phyloP scores from a whole-genome alignment of 2,888 invertebrate genomes.

The Drosophila yooni region DNA sequence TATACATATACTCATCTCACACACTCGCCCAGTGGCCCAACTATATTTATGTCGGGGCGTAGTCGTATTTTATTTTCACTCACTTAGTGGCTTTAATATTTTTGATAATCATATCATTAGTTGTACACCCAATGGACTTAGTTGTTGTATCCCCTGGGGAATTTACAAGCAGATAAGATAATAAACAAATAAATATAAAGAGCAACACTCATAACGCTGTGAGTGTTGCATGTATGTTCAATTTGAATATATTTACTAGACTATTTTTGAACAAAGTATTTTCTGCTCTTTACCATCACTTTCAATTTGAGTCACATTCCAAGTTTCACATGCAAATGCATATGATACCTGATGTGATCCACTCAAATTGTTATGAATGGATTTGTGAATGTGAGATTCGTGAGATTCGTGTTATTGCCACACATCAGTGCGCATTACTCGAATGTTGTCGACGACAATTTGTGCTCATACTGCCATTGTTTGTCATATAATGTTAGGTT shows the following conservation, averaged over 20 bases:
- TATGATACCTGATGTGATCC: constrained; percentile 16
- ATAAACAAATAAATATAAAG: constrained; percentile 27
- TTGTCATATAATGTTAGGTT: constrained; percentile 37
- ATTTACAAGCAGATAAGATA: constrained; percentile 57
- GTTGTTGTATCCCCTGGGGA: constrained; percentile 40
- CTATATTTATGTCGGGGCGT: constrained; percentile 24
- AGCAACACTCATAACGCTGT: constrained; percentile 3
- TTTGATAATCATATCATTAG: constrained; percentile 79
- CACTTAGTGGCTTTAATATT: constrained; percentile 58
- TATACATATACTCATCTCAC: neutral
- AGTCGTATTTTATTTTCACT: constrained; percentile 65
- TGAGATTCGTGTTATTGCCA: constrained; percentile 32
- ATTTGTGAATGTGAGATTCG: constrained; percentile 35
- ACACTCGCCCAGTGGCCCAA: constrained; percentile 13
- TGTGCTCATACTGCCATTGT: constrained; percentile 28
- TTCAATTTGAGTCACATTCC: constrained; percentile 6
- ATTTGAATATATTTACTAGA: neutral
- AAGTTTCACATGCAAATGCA: neutral
- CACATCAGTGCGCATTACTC: constrained; percentile 28
- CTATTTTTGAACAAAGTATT: neutral
- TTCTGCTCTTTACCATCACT: neutral
- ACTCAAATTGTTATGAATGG: constrained; percentile 42
- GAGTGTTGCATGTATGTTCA: neutral
- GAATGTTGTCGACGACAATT: constrained; percentile 11
- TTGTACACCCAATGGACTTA: constrained; percentile 59